Evolutionary conservation across 2,888 invertebrate species (phyloP).

Genomic region (Agrochola circellaris): DNA sequence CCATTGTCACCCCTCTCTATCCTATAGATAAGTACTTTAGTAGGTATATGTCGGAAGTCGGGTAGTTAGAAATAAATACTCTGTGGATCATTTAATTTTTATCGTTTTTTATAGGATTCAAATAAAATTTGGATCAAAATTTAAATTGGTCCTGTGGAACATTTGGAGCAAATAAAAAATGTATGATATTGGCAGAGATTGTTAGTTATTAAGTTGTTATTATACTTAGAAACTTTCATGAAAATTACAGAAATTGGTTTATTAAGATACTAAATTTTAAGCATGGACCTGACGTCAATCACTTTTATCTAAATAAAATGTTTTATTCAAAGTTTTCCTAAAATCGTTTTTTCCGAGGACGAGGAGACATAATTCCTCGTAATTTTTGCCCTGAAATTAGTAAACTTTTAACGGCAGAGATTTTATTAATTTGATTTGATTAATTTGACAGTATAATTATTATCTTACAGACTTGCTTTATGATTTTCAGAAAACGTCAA

Average conservation of each 20-base stretch:
- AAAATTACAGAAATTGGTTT: not conserved
- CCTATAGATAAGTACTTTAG: slow-evolving; percentile 64
- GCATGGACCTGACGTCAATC: not conserved
- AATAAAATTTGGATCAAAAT: not conserved
- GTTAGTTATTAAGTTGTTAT: not conserved
- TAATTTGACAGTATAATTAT: not conserved
- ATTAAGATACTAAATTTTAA: not conserved
- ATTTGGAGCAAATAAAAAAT: not conserved
- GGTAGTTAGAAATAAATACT: slow-evolving; percentile 47
- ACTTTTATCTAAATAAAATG: not conserved
- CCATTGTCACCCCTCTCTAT: slow-evolving; percentile 79
- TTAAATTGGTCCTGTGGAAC: not conserved
- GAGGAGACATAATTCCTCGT: not conserved
- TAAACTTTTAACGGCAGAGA: not conserved
- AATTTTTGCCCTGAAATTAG: not conserved
- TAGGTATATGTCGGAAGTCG: slow-evolving; percentile 50
- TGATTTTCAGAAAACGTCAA: not conserved
- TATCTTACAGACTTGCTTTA: not conserved
- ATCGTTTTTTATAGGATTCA: accelerated
- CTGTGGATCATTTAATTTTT: not conserved
- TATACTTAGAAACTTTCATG: not conserved
- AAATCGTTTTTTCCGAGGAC: not conserved
- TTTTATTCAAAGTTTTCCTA: not conserved
- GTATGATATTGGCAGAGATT: not conserved
- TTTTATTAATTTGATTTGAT: not conserved